Percentiles rank a stretch among this genome's conserved stretches.
Conservation (phyloP, 2,888 invertebrate species). For the Tortrix viridana region DNA sequence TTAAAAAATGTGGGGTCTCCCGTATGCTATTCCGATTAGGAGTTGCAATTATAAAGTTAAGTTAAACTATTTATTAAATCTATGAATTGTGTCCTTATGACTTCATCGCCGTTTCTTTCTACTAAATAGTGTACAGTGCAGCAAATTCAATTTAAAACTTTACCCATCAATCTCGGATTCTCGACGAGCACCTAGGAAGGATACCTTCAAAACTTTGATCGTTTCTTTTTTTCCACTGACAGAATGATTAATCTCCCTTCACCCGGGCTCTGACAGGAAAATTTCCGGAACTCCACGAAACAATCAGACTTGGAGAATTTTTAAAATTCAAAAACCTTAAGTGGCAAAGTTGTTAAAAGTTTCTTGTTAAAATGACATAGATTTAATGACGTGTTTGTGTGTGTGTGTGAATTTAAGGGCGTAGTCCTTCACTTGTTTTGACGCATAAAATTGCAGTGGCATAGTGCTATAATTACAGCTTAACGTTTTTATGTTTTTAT, state of each 20-base stretch:
- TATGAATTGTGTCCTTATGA: too few species aligned
- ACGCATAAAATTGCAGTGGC: conserved; percentile 39
- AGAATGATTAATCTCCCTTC: conserved; percentile 62
- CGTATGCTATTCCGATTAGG: too few species aligned
- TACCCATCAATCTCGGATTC: conserved; percentile 15
- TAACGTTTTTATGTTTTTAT: not conserved
- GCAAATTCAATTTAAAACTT: conserved; percentile 23
- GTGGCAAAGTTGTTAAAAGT: conserved; percentile 48
- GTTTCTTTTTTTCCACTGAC: conserved; percentile 51
- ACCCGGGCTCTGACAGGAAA: conserved; percentile 57
- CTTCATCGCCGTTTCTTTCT: not conserved
- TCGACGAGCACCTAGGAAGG: conserved; percentile 3
- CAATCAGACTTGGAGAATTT: conserved; percentile 50
- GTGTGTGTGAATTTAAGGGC: too few species aligned
- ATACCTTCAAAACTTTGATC: conserved; percentile 38
- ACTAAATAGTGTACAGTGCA: not conserved
- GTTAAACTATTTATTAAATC: too few species aligned
- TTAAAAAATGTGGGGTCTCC: too few species aligned
- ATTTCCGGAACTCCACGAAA: conserved; percentile 56
- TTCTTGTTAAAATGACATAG: conserved; percentile 46
- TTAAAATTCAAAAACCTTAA: conserved; percentile 38
- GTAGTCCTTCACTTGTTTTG: too few species aligned
- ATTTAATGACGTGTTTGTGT: conserved; percentile 42
- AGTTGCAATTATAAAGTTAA: too few species aligned
- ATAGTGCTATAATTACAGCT: conserved; percentile 12